Conservation (phyloP, 2,113 vertebrate species). For the Aldabrachelys gigantea region DNA sequence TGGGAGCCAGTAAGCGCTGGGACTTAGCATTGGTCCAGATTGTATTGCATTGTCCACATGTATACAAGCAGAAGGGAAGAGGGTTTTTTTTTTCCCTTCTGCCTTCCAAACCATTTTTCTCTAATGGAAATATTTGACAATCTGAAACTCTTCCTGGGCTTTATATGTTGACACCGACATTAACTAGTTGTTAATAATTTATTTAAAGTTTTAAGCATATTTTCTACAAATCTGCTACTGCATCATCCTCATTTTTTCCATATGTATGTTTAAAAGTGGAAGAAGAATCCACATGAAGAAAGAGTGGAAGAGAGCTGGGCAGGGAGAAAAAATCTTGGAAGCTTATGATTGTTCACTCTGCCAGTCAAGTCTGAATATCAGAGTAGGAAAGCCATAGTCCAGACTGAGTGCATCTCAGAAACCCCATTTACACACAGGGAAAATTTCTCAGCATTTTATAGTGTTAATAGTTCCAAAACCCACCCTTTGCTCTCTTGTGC, state of each 20-base stretch:
- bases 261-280: neutral
- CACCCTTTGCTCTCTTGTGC: neutral
- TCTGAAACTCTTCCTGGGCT: constrained; percentile 1
- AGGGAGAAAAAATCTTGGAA: neutral
- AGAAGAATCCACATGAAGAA: neutral
- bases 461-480: neutral
- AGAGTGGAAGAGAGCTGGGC: neutral
- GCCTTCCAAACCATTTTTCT: neutral
- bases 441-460: neutral
- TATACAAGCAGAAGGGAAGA: neutral
- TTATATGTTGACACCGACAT: neutral
- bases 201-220: neutral
- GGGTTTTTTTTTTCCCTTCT: neutral
- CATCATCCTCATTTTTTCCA: neutral
- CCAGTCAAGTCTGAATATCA: constrained; percentile 31
- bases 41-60: neutral
- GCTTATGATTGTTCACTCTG: neutral
- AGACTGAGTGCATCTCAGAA: constrained; percentile 1
- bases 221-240: neutral
- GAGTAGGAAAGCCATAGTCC: neutral
- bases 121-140: neutral
- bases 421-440: neutral
- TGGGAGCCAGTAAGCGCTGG: neutral
- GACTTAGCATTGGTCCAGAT: neutral
- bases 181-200: neutral